These are phyloP conservation scores for Mesembrinibis cayennensis DNA, from an alignment of 2,113 vertebrate genomes.

Conservation along the genomic window DNA sequence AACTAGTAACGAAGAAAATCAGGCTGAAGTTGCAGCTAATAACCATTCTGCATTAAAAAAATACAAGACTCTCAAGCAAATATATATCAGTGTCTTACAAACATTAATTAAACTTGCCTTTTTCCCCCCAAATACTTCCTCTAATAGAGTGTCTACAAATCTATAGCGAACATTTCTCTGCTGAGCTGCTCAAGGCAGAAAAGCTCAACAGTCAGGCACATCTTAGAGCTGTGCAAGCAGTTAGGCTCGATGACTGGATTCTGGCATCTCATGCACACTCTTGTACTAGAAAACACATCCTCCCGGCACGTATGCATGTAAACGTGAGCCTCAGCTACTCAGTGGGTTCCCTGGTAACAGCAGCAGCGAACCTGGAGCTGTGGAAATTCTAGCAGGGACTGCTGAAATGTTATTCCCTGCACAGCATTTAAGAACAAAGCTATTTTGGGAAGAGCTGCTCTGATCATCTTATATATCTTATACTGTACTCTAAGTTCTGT, in stretches of 20 bases:
- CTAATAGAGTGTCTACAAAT: not conserved
- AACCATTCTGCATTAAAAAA: not conserved
- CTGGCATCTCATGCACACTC: accelerated
- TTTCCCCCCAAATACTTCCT: not conserved
- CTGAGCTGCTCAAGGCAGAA: not conserved
- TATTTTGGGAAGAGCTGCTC: constrained; percentile 21
- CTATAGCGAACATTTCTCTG: not conserved
- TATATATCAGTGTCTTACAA: not conserved
- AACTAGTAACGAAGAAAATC: not conserved
- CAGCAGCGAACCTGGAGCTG: not conserved
- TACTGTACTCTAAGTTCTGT: not conserved
- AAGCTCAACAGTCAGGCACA: not conserved
- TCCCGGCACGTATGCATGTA: not conserved
- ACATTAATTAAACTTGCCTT: not conserved
- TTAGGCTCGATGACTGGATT: not conserved
- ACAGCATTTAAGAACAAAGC: not conserved
- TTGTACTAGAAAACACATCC: not conserved
- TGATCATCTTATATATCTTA: not conserved
- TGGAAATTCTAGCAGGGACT: not conserved
- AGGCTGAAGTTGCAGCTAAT: not conserved
- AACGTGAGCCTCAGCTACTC: not conserved
- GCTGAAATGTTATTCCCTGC: not conserved
- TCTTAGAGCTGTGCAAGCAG: not conserved
- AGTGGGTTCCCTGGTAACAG: not conserved
- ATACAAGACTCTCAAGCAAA: not conserved